These are phyloP conservation scores for Patella pellucida DNA, from an alignment of 2,888 invertebrate species.

Conservation along the genomic window DNA sequence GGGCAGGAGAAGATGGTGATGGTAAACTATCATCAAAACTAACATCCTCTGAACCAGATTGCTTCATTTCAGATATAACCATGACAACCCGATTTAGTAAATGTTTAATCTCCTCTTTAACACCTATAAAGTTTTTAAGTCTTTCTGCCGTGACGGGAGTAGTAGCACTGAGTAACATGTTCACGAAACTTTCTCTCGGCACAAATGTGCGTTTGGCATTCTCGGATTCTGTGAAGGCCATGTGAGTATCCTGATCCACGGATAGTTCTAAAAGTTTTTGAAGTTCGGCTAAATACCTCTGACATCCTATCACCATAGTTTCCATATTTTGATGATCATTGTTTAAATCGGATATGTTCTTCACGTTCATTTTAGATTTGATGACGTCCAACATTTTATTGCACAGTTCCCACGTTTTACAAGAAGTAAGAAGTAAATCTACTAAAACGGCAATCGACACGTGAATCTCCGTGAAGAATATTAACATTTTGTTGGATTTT, in stretches of 20 bases:
- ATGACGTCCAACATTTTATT: slow-evolving; percentile 58
- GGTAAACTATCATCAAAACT: slow-evolving; percentile 22
- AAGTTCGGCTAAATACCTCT: slow-evolving; percentile 37
- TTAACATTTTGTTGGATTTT: slow-evolving; percentile 13
- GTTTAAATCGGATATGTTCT: slow-evolving; percentile 4
- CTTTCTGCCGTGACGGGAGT: slow-evolving; percentile 41
- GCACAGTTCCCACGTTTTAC: slow-evolving; percentile 57
- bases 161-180: slow-evolving; percentile 43
- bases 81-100: slow-evolving; percentile 39
- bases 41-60: slow-evolving; percentile 14
- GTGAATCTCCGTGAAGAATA: slow-evolving; percentile 44
- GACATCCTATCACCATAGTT: slow-evolving; percentile 38
- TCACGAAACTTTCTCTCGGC: slow-evolving; percentile 44
- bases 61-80: slow-evolving; percentile 19
- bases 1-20: slow-evolving; percentile 18
- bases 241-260: slow-evolving; percentile 27
- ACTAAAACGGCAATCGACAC: slow-evolving; percentile 55
- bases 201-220: slow-evolving; percentile 25
- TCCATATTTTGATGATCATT: neutral
- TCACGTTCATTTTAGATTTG: slow-evolving; percentile 34
- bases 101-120: slow-evolving; percentile 39
- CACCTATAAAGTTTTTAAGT: slow-evolving; percentile 36
- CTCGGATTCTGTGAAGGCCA: neutral
- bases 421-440: slow-evolving; percentile 60
- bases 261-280: slow-evolving; percentile 44